phyloP scores from a whole-genome alignment of 1,140 invertebrate species.

The Steinernema khuongi region DNA sequence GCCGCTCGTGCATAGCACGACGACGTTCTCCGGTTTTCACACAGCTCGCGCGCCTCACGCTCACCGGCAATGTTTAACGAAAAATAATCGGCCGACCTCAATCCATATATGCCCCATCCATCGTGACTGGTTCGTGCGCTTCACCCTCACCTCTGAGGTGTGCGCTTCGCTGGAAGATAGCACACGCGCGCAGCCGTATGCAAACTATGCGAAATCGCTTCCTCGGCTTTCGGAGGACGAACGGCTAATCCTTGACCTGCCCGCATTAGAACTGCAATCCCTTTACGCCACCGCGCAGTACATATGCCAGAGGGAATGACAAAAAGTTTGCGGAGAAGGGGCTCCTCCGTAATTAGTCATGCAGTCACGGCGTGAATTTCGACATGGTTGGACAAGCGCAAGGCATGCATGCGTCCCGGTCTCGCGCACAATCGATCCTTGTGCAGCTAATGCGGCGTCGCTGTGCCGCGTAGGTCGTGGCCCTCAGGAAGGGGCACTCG shows the following conservation, averaged over 20 bases:
- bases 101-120: not conserved
- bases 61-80: constrained; percentile 9
- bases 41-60: constrained; percentile 6
- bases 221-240: not conserved
- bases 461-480: constrained; percentile 2
- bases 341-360: not conserved
- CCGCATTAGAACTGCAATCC: not conserved
- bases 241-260: not conserved
- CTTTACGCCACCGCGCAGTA: not conserved
- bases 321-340: not conserved
- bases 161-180: not conserved
- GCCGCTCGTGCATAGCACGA: not conserved
- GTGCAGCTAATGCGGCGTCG: constrained; percentile 8
- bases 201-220: not conserved
- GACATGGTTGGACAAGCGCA: constrained; percentile 15
- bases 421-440: constrained; percentile 4
- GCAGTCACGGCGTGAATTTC: constrained; percentile 14
- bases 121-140: constrained; percentile 5
- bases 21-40: not conserved
- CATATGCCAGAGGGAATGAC: not conserved
- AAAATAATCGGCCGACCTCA: constrained; percentile 15
- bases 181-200: not conserved
- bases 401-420: not conserved
- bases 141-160: not conserved
- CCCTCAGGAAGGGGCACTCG: not conserved